phyloP scores from a whole-genome alignment of 2,888 invertebrate species.

The Eretmocerus hayati region DNA sequence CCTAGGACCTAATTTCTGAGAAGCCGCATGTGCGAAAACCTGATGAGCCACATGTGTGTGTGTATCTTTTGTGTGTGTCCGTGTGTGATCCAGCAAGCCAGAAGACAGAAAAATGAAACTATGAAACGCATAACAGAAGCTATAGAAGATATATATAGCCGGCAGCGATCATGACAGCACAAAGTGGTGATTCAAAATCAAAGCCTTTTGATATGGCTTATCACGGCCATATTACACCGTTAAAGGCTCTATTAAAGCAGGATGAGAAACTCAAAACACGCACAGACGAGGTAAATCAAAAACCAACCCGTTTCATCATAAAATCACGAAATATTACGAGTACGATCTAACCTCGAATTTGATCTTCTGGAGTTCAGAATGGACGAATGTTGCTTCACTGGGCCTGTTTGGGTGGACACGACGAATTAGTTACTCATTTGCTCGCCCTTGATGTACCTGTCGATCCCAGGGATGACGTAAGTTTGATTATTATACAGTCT shows the following conservation, averaged over 20 bases:
- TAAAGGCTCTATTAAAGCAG: slow-evolving; percentile 58
- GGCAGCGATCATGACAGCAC: slow-evolving; percentile 14
- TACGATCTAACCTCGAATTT: slow-evolving; percentile 16
- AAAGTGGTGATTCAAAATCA: background rate
- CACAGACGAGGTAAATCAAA: slow-evolving; percentile 48
- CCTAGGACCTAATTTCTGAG: no score
- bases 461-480: slow-evolving; percentile 66
- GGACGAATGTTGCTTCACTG: slow-evolving; percentile 69
- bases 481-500: slow-evolving; percentile 23
- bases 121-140: no score
- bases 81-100: no score
- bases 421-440: slow-evolving; percentile 63
- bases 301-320: no score
- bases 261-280: slow-evolving; percentile 49
- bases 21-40: no score
- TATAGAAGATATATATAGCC: no score
- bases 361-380: slow-evolving; percentile 51
- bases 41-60: no score
- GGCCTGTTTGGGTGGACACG: slow-evolving; percentile 72
- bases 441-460: slow-evolving; percentile 60
- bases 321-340: background rate
- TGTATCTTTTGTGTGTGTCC: no score
- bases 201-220: slow-evolving; percentile 58
- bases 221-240: slow-evolving; percentile 62
- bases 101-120: no score